Percentiles rank a stretch among this genome's conserved stretches.
Evolutionary conservation across 2,797 vertebrate species (phyloP).

Genomic region (Hafferia zeledoni): DNA sequence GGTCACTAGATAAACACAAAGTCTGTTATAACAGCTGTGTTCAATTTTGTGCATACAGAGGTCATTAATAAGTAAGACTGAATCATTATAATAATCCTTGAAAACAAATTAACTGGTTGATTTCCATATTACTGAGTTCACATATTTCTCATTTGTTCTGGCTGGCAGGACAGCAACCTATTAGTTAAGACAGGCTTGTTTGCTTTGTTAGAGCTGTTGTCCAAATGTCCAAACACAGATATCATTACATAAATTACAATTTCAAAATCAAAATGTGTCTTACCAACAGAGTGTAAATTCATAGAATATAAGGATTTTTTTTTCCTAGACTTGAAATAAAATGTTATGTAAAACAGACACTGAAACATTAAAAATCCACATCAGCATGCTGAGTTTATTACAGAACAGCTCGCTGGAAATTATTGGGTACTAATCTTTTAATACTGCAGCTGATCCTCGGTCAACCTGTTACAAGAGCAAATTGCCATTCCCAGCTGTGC

Average conservation of each 20-base stretch:
- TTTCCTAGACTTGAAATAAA: background rate
- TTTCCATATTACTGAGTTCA: background rate
- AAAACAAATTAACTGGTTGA: constrained; percentile 7
- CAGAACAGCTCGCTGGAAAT: constrained; percentile 21
- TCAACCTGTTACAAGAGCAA: constrained; percentile 48
- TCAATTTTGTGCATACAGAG: background rate
- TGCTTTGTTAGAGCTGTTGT: background rate
- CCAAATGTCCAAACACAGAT: background rate
- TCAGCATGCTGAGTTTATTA: background rate
- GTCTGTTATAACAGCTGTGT: background rate
- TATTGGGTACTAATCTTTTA: constrained; percentile 58
- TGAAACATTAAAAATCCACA: background rate
- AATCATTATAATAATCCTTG: background rate
- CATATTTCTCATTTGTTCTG: background rate
- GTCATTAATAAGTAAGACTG: background rate
- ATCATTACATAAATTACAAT: background rate
- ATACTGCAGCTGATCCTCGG: constrained; percentile 52
- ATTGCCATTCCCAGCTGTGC: constrained; percentile 62
- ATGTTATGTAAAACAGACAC: background rate
- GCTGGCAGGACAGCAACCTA: background rate
- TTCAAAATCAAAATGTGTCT: background rate
- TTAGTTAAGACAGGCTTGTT: background rate
- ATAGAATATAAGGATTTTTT: background rate
- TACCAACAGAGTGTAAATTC: background rate
- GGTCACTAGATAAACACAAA: background rate